These are phyloP conservation scores for Meriones psammophilus DNA, from an alignment of 2,797 vertebrate genomes.

Conservation along the genomic window DNA sequence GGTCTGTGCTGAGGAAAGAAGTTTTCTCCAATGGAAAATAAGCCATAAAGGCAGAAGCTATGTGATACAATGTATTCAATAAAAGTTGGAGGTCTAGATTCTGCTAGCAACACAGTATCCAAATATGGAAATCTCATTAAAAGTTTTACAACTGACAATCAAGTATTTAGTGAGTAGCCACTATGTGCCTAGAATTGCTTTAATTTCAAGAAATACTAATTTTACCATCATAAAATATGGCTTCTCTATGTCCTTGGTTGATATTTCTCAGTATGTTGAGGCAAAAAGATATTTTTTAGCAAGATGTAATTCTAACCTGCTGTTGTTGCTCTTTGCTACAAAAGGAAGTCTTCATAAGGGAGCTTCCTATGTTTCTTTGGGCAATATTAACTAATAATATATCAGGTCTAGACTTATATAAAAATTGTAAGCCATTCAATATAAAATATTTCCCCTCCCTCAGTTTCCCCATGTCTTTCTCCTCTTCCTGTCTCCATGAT, in stretches of 20 bases:
- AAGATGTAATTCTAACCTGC: background rate
- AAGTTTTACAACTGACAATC: constrained; percentile 61
- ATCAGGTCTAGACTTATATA: background rate
- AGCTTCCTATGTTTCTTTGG: background rate
- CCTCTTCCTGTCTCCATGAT: background rate
- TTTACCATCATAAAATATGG: background rate
- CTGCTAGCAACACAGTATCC: constrained; percentile 6
- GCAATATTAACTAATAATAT: background rate
- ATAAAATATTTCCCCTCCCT: background rate
- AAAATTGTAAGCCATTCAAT: background rate
- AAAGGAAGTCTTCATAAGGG: background rate
- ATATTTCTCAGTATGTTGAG: background rate
- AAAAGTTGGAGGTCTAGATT: constrained; percentile 69
- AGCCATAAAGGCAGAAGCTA: constrained; percentile 78
- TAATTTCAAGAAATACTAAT: constrained; percentile 53
- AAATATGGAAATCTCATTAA: constrained; percentile 51
- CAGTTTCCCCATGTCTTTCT: background rate
- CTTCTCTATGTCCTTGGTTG: background rate
- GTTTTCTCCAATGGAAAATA: constrained; percentile 83
- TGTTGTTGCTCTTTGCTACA: constrained; percentile 24
- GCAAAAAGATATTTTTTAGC: background rate
- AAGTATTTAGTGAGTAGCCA: constrained; percentile 38
- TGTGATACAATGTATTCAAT: constrained; percentile 77
- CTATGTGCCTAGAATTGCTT: constrained; percentile 11
- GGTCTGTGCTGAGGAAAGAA: constrained; percentile 80